A percentile compares a stretch with the other conserved stretches of the same genome.
Conservation (phyloP, 1,140 invertebrate genomes). For the Drosophila punjabiensis region DNA sequence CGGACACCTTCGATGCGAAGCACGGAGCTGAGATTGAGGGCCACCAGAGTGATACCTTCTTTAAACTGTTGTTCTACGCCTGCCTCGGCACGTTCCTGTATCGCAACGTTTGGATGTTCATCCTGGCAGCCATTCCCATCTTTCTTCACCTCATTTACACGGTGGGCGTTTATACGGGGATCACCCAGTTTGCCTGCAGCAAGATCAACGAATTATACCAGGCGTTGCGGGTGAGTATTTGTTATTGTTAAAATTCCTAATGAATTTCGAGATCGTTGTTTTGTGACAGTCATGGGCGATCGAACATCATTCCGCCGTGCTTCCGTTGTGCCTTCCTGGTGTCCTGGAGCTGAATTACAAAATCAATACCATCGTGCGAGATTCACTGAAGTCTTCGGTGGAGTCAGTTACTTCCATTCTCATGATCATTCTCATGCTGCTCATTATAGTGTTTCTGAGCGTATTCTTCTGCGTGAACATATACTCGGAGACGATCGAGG, state of each 20-base stretch:
- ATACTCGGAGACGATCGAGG: constrained; percentile 97
- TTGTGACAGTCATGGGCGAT: constrained; percentile 82
- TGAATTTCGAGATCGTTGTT: background rate
- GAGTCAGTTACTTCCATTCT: constrained; percentile 88
- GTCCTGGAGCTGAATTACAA: constrained; percentile 86
- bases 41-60: constrained; percentile 73
- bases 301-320: constrained; percentile 86
- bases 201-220: constrained; percentile 64
- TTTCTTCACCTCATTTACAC: constrained; percentile 74
- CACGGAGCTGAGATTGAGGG: constrained; percentile 12
- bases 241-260: background rate
- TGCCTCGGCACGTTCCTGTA: constrained; percentile 80
- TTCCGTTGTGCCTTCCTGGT: constrained; percentile 88
- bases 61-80: constrained; percentile 81
- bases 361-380: constrained; percentile 85
- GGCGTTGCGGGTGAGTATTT: constrained; percentile 49
- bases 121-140: constrained; percentile 77
- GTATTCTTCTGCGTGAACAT: constrained; percentile 89
- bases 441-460: constrained; percentile 87
- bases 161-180: constrained; percentile 66
- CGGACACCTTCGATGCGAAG: constrained; percentile 64
- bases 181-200: constrained; percentile 65
- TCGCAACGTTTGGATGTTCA: constrained; percentile 82
- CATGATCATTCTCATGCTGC: constrained; percentile 88
- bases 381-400: constrained; percentile 86